Evolutionary conservation across 1,140 invertebrate species (phyloP).

Genomic region (Drosophila punjabiensis): DNA sequence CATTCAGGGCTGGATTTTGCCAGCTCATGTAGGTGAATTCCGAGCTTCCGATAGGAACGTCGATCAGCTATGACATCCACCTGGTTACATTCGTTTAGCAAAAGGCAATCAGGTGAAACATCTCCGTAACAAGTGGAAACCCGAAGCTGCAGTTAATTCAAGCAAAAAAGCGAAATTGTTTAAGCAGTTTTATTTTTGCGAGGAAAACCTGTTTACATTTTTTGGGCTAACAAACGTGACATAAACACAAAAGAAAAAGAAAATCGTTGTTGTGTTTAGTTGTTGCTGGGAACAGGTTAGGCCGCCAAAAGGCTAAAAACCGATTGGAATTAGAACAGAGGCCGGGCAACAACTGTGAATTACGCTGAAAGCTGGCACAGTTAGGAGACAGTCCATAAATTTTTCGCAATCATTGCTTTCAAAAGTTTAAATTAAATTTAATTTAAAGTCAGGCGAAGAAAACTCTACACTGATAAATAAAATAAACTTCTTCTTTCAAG

Average conservation of each 20-base stretch:
- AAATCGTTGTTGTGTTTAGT: slow-evolving; percentile 14
- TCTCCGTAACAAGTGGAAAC: slow-evolving; percentile 25
- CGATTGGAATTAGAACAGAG: slow-evolving; percentile 80
- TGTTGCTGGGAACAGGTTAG: slow-evolving; percentile 72
- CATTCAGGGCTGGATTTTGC: slow-evolving; percentile 31
- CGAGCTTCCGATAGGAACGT: slow-evolving; percentile 10
- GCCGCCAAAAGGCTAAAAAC: slow-evolving; percentile 18
- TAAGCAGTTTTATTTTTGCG: slow-evolving; percentile 23
- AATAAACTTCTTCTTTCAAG: too few species aligned
- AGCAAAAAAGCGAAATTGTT: slow-evolving; percentile 73
- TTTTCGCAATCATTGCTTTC: slow-evolving; percentile 36
- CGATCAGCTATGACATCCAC: slow-evolving; percentile 26
- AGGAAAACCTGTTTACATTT: slow-evolving; percentile 67
- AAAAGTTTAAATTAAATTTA: slow-evolving; percentile 29
- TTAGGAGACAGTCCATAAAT: slow-evolving; percentile 56
- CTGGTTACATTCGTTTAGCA: slow-evolving; percentile 32
- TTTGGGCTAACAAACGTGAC: slow-evolving; percentile 71
- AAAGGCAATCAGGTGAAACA: slow-evolving; percentile 63
- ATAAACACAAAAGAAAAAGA: slow-evolving; percentile 75
- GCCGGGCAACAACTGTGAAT: slow-evolving; percentile 55
- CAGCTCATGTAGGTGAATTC: slow-evolving; percentile 44
- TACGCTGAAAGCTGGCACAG: slow-evolving; percentile 61
- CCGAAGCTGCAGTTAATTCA: slow-evolving; percentile 41
- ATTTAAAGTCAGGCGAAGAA: slow-evolving; percentile 16
- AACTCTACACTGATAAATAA: too few species aligned